Evolutionary conservation across 2,888 invertebrate species (phyloP).

Genomic region (Galerucella calmariensis): DNA sequence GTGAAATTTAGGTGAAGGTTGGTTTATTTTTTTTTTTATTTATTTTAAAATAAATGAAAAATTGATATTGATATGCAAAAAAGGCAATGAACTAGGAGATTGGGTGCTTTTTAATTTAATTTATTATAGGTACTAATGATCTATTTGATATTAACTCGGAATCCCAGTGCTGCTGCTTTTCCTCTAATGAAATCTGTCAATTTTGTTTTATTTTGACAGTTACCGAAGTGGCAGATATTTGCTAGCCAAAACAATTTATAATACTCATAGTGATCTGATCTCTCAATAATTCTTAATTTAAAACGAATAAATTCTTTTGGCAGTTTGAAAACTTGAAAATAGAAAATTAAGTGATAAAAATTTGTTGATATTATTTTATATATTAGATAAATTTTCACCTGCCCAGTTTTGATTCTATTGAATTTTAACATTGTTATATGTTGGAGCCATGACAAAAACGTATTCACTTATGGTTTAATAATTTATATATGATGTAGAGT

Average conservation of each 20-base stretch:
- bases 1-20: not conserved
- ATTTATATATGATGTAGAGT: conserved; percentile 39
- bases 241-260: not conserved
- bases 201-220: too few species aligned
- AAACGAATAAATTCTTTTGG: conserved; percentile 25
- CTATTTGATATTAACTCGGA: not conserved
- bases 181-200: too few species aligned
- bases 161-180: too few species aligned
- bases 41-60: not conserved
- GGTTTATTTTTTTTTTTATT: not conserved
- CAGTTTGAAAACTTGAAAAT: conserved; percentile 28
- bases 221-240: too few species aligned
- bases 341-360: conserved; percentile 42
- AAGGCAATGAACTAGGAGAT: too few species aligned
- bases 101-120: too few species aligned
- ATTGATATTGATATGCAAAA: too few species aligned
- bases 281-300: not conserved
- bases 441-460: conserved; percentile 36
- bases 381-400: conserved; percentile 45
- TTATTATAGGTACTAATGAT: too few species aligned
- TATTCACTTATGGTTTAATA: conserved; percentile 43
- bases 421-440: conserved; percentile 48
- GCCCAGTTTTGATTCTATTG: conserved; percentile 44
- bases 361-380: conserved; percentile 47
- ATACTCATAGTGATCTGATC: conserved; percentile 7